A percentile compares a stretch with the other conserved stretches of the same genome.
Evolutionary conservation across 1,140 invertebrate genomes (phyloP).

Genomic region (Cotesia vestalis): DNA sequence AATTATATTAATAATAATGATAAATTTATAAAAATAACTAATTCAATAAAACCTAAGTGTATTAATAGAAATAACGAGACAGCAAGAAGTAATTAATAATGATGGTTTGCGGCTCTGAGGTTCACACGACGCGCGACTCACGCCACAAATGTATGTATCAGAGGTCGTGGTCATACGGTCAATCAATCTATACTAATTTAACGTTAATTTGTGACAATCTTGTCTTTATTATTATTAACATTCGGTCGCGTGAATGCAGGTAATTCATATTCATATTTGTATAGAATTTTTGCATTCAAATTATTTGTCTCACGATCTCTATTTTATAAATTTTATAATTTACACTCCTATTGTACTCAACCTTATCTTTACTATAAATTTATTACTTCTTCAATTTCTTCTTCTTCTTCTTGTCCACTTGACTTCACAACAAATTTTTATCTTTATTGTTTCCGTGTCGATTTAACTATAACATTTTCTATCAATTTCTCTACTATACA

Average conservation of each 20-base stretch:
- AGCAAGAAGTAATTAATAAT: conserved; percentile 55
- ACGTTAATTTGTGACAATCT: conserved; percentile 57
- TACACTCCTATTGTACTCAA: no score
- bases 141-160: conserved; percentile 28
- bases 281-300: not conserved
- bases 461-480: no score
- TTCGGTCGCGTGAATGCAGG: conserved; percentile 37
- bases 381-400: no score
- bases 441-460: no score
- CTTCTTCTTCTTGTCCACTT: no score
- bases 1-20: no score
- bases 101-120: conserved; percentile 46
- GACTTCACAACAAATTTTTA: no score
- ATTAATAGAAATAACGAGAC: conserved; percentile 33
- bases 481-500: no score
- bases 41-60: not conserved
- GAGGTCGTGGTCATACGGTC: conserved; percentile 49
- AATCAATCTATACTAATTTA: conserved; percentile 57
- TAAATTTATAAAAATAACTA: no score
- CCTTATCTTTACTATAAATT: no score
- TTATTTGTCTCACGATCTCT: not conserved
- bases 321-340: no score
- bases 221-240: conserved; percentile 45
- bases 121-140: conserved; percentile 47
- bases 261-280: conserved; percentile 19